A percentile compares a stretch with the other conserved stretches of the same genome.
Evolutionary conservation across 2,888 invertebrate species (phyloP).

Genomic region (Chrysomela aeneicollis): DNA sequence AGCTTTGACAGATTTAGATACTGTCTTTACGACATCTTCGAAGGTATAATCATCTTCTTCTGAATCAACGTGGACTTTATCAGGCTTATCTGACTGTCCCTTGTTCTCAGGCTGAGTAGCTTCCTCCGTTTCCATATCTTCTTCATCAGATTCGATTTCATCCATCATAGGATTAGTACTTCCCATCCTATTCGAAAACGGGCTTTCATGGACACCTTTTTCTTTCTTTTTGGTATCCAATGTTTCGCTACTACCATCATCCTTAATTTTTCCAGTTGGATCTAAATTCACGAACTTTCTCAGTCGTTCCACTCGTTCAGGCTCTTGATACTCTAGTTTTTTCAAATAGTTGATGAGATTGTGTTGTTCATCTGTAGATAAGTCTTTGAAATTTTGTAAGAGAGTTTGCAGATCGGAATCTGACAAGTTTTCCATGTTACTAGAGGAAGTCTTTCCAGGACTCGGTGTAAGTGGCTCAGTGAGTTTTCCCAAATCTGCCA

Average conservation of each 20-base stretch:
- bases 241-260: conserved; percentile 52
- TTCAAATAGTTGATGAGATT: conserved; percentile 83
- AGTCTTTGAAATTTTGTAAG: conserved; percentile 81
- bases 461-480: conserved; percentile 44
- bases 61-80: conserved; percentile 62
- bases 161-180: conserved; percentile 59
- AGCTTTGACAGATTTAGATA: conserved; percentile 75
- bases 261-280: conserved; percentile 37
- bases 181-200: conserved; percentile 62
- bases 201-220: conserved; percentile 47
- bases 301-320: conserved; percentile 78
- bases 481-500: conserved; percentile 37
- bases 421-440: conserved; percentile 75
- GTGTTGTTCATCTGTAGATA: conserved; percentile 83
- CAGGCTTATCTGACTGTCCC: conserved; percentile 53
- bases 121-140: conserved; percentile 25
- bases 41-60: conserved; percentile 85
- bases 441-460: conserved; percentile 40
- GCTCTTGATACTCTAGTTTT: conserved; percentile 80
- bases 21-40: conserved; percentile 82
- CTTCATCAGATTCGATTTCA: conserved; percentile 40
- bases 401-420: conserved; percentile 82
- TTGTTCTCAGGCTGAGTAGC: conserved; percentile 41
- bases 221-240: conserved; percentile 33
- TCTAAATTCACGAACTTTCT: conserved; percentile 77